Evolutionary conservation across 2,113 vertebrate species (phyloP).

Genomic region (Mixornis gularis): DNA sequence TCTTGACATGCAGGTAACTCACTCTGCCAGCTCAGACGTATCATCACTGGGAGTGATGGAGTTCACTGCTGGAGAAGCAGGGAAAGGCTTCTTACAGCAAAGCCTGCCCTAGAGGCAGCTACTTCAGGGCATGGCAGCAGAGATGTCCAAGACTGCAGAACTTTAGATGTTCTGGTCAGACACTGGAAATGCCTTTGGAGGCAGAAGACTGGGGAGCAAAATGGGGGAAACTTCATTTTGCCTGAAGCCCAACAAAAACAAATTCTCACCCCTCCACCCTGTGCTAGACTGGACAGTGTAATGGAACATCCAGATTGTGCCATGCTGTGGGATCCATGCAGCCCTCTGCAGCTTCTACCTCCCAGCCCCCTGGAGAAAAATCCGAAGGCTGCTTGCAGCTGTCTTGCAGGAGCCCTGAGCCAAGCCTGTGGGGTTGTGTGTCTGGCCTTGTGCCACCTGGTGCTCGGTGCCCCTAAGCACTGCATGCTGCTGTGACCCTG

Average conservation of each 20-base stretch:
- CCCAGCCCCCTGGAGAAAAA: not conserved
- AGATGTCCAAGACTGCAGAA: fast-evolving
- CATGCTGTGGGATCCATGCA: fast-evolving
- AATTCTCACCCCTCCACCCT: fast-evolving
- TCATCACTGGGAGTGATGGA: not conserved
- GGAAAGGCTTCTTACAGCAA: not conserved
- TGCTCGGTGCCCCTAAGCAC: fast-evolving
- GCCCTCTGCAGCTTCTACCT: not conserved
- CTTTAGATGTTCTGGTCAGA: not conserved
- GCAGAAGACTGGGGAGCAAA: not conserved
- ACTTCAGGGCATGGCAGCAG: not conserved
- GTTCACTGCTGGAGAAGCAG: not conserved
- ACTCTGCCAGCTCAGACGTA: not conserved
- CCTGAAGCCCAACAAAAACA: not conserved
- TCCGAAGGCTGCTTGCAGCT: not conserved
- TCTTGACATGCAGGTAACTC: conserved; percentile 40
- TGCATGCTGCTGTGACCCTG: fast-evolving
- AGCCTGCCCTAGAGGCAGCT: not conserved
- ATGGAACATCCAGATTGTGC: not conserved
- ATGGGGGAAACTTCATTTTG: not conserved
- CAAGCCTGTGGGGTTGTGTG: fast-evolving
- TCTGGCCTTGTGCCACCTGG: not conserved
- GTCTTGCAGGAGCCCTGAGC: not conserved
- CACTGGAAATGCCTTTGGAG: not conserved
- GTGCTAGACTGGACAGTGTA: fast-evolving